A percentile compares a stretch with the other conserved stretches of the same genome.
Conservation (phyloP, 2,888 invertebrate species). For the Brachycybe producta region DNA sequence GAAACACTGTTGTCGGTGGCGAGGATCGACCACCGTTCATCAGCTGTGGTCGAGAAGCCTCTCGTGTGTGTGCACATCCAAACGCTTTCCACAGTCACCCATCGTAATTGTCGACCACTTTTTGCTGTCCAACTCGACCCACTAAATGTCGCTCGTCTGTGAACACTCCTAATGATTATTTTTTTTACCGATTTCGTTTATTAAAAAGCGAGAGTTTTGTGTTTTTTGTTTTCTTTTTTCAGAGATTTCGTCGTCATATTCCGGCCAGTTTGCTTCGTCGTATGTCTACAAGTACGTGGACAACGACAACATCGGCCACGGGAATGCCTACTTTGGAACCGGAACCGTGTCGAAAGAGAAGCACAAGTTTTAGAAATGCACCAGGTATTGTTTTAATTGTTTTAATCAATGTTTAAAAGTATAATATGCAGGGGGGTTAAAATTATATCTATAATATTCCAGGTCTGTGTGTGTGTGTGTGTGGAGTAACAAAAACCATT, state of each 20-base stretch:
- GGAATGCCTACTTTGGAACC: slow-evolving; percentile 47
- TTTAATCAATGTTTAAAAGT: background rate
- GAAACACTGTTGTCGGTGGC: too few relatives aligned
- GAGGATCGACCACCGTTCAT: too few relatives aligned
- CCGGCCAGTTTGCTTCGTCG: slow-evolving; percentile 37
- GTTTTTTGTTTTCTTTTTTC: background rate
- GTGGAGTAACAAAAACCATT: background rate
- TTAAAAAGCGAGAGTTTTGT: background rate
- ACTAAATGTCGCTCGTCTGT: too few relatives aligned
- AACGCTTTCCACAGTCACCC: too few relatives aligned
- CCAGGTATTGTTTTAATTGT: slow-evolving; percentile 25
- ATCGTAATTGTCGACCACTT: too few relatives aligned
- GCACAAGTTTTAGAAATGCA: slow-evolving; percentile 33
- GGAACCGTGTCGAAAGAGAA: slow-evolving; percentile 39
- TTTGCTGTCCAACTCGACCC: too few relatives aligned
- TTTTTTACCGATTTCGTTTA: background rate
- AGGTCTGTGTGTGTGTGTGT: too few relatives aligned
- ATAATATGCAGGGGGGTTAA: background rate
- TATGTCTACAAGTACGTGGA: slow-evolving; percentile 39
- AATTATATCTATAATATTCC: too few relatives aligned
- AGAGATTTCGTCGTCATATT: slow-evolving; percentile 16
- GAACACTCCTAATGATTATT: too few relatives aligned
- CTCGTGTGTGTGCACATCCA: too few relatives aligned
- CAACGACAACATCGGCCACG: slow-evolving; percentile 40
- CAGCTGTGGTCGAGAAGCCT: too few relatives aligned